A percentile compares a stretch with the other conserved stretches of the same genome.
These are phyloP conservation scores for Ommatoiulus sabulosus DNA, from an alignment of 2,888 invertebrate species.

Conservation along the genomic window DNA sequence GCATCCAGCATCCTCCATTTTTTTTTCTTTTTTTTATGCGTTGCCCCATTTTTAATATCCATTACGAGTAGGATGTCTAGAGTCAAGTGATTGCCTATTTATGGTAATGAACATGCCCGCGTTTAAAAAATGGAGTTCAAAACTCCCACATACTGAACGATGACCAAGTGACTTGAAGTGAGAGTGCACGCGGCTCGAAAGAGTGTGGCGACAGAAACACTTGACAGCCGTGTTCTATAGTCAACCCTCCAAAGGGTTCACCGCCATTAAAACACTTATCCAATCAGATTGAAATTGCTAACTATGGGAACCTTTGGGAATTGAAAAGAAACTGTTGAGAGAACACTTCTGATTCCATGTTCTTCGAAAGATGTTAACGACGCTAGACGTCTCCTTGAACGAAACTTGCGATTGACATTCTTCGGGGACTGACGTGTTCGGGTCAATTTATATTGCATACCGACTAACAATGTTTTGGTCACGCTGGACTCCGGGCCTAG, in stretches of 20 bases:
- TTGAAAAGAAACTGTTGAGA: conserved; percentile 21
- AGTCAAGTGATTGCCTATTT: conserved; percentile 20
- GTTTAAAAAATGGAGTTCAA: not conserved
- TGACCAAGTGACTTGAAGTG: not conserved
- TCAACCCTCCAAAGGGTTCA: conserved; percentile 28
- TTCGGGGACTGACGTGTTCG: not conserved
- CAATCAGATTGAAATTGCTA: conserved; percentile 17
- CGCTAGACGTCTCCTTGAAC: not conserved
- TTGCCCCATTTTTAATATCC: conserved; percentile 3
- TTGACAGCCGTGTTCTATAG: not conserved
- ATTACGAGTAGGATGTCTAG: not conserved
- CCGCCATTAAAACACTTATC: conserved; percentile 18
- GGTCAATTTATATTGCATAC: not conserved
- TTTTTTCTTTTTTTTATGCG: not conserved
- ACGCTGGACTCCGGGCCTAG: not conserved
- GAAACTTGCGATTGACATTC: not conserved
- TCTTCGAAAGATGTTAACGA: not conserved
- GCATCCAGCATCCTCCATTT: not conserved
- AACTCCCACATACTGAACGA: not conserved
- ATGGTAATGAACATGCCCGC: conserved; percentile 9
- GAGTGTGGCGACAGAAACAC: conserved; percentile 27
- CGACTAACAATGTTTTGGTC: not conserved
- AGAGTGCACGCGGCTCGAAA: too few relatives aligned
- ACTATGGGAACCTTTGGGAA: not conserved
- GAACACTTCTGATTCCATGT: not conserved